Conservation (phyloP, 2,113 vertebrate species). For the Phasianus colchicus region DNA sequence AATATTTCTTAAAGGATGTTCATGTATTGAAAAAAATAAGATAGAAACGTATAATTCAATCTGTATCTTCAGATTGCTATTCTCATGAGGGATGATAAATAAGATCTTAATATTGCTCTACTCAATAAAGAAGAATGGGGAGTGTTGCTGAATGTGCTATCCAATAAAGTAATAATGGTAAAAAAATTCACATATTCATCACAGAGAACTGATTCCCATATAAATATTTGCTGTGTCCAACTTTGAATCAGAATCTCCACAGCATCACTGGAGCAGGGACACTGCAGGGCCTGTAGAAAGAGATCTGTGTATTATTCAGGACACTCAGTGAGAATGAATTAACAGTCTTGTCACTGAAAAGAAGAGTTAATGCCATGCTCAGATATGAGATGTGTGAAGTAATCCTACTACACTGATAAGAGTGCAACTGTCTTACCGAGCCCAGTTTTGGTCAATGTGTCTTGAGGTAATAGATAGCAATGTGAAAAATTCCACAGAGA, state of each 20-base stretch:
- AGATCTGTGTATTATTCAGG: not conserved
- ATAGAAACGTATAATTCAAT: not conserved
- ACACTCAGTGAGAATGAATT: not conserved
- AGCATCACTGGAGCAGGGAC: not conserved
- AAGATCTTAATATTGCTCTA: not conserved
- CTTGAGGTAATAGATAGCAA: not conserved
- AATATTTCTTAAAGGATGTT: not conserved
- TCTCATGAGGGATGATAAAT: not conserved
- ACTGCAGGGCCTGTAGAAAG: not conserved
- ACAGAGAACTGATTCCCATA: not conserved
- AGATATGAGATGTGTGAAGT: rapidly evolving
- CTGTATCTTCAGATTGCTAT: not conserved
- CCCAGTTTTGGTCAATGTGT: not conserved
- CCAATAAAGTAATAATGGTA: not conserved
- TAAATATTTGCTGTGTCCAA: not conserved
- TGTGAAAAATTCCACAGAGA: not conserved
- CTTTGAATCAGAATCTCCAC: not conserved
- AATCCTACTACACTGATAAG: not conserved
- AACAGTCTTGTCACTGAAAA: not conserved
- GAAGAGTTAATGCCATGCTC: not conserved
- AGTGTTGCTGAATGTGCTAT: not conserved
- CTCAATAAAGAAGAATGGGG: not conserved
- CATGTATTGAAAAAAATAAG: not conserved
- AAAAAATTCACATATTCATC: not conserved
- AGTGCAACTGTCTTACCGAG: rapidly evolving